Evolutionary conservation across 2,888 invertebrate genomes (phyloP).

Genomic region (Cotesia congregata): DNA sequence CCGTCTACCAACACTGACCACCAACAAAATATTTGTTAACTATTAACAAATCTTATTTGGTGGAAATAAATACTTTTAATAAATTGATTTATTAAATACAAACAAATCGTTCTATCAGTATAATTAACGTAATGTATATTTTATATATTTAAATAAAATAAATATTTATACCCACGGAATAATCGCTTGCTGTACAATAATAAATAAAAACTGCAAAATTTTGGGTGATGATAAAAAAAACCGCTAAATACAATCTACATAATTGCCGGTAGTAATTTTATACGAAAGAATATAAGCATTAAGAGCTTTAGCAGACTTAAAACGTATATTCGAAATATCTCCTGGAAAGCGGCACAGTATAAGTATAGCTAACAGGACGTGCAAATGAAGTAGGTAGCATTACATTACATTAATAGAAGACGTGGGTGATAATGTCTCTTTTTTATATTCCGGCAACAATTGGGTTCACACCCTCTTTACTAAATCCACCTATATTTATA

Average conservation of each 20-base stretch:
- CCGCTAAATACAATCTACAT: neutral
- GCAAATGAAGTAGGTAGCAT: conserved; percentile 21
- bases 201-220: neutral
- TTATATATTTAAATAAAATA: no score
- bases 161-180: no score
- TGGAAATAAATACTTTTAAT: no score
- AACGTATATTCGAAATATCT: neutral
- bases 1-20: no score
- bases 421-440: conserved; percentile 21
- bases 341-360: neutral
- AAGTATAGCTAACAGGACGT: conserved; percentile 14
- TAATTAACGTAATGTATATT: no score
- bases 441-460: neutral
- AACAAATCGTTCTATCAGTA: no score
- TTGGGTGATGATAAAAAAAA: neutral
- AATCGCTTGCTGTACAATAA: neutral
- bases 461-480: conserved; percentile 17
- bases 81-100: no score
- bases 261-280: conserved; percentile 5
- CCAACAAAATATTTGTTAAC: no score
- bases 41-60: no score
- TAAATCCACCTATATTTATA: neutral
- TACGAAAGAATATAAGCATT: neutral
- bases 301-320: neutral
- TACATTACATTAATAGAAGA: conserved; percentile 22